phyloP scores from a whole-genome alignment of 2,888 invertebrate genomes.

The Deilephila porcellus region DNA sequence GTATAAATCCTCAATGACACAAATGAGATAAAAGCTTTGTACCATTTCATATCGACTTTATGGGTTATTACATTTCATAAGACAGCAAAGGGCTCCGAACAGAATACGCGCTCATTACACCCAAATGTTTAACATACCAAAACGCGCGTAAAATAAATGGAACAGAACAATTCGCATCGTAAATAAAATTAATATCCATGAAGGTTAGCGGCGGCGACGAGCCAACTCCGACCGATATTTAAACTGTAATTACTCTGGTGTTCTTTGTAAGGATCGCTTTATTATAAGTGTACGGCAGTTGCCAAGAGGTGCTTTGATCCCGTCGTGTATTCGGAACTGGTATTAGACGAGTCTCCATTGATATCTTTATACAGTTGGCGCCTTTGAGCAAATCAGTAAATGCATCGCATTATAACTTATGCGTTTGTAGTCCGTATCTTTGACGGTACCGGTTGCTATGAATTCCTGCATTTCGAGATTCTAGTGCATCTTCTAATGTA shows the following conservation, averaged over 20 bases:
- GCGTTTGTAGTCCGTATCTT: constrained; percentile 45
- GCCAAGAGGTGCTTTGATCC: constrained; percentile 75
- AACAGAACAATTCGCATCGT: constrained; percentile 53
- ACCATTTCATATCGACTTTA: constrained; percentile 30
- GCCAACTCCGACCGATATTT: constrained; percentile 42
- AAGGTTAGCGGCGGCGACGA: constrained; percentile 52
- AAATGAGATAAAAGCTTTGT: constrained; percentile 30
- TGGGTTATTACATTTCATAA: constrained; percentile 32
- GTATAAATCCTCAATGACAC: constrained; percentile 29
- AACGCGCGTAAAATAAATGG: constrained; percentile 55
- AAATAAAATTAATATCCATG: constrained; percentile 58
- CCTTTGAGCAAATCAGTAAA: constrained; percentile 45
- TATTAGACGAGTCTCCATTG: constrained; percentile 61
- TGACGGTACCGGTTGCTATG: not conserved
- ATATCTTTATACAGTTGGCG: constrained; percentile 62
- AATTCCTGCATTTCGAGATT: constrained; percentile 1
- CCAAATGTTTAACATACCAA: constrained; percentile 44
- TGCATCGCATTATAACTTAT: constrained; percentile 41
- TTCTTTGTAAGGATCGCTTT: constrained; percentile 54
- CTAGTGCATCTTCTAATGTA: not conserved
- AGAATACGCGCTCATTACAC: constrained; percentile 35
- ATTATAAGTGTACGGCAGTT: constrained; percentile 57
- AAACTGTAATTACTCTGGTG: constrained; percentile 53
- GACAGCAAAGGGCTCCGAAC: constrained; percentile 42
- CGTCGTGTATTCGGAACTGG: constrained; percentile 53